Conservation (phyloP, 2,797 vertebrate genomes). For the Sebastes hubbsi region DNA sequence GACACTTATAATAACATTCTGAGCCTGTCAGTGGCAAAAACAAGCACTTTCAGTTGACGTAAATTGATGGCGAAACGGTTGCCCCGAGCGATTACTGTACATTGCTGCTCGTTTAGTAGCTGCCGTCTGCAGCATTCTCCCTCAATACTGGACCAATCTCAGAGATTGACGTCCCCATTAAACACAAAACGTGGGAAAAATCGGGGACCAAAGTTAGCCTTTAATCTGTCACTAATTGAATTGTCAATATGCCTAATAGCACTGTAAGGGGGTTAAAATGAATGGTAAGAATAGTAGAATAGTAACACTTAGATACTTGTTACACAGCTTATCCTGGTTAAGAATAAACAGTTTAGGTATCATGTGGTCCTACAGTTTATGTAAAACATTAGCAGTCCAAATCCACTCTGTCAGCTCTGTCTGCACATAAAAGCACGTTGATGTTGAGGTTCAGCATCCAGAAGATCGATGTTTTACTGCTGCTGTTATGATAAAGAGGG, state of each 20-base stretch:
- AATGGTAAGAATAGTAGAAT: too few species aligned
- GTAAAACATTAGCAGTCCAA: not conserved
- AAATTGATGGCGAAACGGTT: not conserved
- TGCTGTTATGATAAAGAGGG: not conserved
- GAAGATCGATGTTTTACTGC: not conserved
- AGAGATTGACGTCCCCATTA: not conserved
- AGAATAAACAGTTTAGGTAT: not conserved
- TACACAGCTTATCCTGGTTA: not conserved
- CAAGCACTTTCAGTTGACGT: too few species aligned
- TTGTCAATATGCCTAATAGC: not conserved
- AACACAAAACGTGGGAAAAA: not conserved
- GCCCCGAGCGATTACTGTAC: not conserved
- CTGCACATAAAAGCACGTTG: not conserved
- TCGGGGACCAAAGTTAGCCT: not conserved
- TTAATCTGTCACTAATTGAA: not conserved
- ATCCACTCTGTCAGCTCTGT: not conserved
- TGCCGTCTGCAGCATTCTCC: too few species aligned
- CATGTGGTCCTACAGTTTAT: not conserved
- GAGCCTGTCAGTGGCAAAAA: too few species aligned
- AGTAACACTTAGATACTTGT: not conserved
- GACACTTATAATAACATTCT: not conserved
- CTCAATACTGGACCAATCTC: not conserved
- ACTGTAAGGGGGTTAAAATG: not conserved
- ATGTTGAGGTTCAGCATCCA: not conserved
- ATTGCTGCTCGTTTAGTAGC: not conserved